These are phyloP conservation scores for Himantopus leucocephalus DNA, from an alignment of 2,113 vertebrate species.

Conservation along the genomic window DNA sequence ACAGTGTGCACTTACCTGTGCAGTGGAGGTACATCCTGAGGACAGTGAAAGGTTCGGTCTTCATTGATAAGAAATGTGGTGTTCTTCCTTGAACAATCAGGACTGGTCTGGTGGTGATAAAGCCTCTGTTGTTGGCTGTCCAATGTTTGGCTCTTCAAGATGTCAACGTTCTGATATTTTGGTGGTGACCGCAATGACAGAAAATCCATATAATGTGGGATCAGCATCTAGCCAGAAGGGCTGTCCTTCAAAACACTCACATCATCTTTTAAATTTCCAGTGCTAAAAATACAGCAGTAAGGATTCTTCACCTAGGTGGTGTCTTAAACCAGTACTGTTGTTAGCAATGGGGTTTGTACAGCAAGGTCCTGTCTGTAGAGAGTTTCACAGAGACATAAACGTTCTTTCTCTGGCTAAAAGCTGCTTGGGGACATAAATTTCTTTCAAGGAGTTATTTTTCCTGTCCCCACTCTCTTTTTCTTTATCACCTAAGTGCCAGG, in stretches of 20 bases:
- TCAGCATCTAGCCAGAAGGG: not conserved
- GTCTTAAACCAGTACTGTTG: not conserved
- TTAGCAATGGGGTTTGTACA: not conserved
- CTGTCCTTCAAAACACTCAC: not conserved
- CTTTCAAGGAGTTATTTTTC: not conserved
- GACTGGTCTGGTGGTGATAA: not conserved
- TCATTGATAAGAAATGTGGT: not conserved
- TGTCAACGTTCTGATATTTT: not conserved
- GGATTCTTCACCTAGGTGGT: not conserved
- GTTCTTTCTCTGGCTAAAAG: not conserved
- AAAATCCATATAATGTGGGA: not conserved
- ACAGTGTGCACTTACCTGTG: not conserved
- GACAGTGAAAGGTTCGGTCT: not conserved
- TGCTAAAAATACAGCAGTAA: not conserved
- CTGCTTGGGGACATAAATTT: not conserved
- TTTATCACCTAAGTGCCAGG: not conserved
- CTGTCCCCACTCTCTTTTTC: not conserved
- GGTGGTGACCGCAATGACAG: not conserved
- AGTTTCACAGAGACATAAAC: not conserved
- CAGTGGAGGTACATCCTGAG: not conserved
- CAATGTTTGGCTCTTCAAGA: not conserved
- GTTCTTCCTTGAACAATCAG: not conserved
- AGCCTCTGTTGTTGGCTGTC: not conserved
- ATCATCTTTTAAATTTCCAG: not conserved
- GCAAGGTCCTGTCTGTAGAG: not conserved